A percentile compares a stretch with the other conserved stretches of the same genome.
These are phyloP conservation scores for Lophochroa leadbeateri DNA, from an alignment of 2,113 vertebrate species.

Conservation along the genomic window DNA sequence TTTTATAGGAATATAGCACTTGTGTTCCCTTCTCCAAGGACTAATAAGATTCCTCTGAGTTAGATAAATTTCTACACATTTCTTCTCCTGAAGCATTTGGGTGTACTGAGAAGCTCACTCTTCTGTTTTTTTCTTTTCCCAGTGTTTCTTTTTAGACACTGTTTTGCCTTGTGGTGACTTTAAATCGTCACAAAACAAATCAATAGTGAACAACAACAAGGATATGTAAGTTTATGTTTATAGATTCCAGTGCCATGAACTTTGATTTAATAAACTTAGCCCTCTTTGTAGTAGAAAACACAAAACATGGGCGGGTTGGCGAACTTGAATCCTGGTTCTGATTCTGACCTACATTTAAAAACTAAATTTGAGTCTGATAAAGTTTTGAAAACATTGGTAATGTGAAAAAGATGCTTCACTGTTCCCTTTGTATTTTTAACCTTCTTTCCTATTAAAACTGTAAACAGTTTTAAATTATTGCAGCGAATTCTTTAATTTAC, in stretches of 20 bases:
- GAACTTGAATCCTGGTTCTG: constrained; percentile 45
- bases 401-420: constrained; percentile 52
- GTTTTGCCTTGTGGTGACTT: constrained; percentile 34
- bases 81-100: not conserved
- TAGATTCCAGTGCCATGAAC: constrained; percentile 43
- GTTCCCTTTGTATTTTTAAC: constrained; percentile 41
- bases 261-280: not conserved
- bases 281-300: not conserved
- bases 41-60: constrained; percentile 12
- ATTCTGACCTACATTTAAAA: constrained; percentile 33
- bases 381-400: constrained; percentile 42
- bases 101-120: not conserved
- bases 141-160: not conserved
- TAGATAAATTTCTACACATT: constrained; percentile 24
- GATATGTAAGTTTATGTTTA: constrained; percentile 8
- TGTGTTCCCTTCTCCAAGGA: constrained; percentile 7
- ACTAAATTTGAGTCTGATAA: constrained; percentile 41
- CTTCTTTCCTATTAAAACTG: constrained; percentile 40
- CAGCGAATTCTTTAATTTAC: constrained; percentile 54
- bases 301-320: not conserved
- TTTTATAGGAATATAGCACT: constrained; percentile 33
- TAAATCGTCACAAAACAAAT: not conserved
- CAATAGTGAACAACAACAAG: not conserved
- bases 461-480: constrained; percentile 56
- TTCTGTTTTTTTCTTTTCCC: not conserved